Evolutionary conservation across 2,113 vertebrate genomes (phyloP).

Genomic region (Orycteropus afer): DNA sequence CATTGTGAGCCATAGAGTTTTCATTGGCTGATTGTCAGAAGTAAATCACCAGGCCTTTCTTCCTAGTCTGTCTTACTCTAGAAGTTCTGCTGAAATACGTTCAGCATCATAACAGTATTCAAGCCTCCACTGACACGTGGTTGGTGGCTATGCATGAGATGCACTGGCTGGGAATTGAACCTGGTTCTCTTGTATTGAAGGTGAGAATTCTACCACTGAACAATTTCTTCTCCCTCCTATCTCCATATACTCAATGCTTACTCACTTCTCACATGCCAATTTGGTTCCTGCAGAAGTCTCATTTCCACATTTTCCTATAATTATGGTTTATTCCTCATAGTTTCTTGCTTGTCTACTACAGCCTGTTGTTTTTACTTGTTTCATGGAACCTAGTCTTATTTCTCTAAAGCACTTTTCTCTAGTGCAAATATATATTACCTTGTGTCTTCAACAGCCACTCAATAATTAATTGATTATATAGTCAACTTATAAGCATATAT

Average conservation of each 20-base stretch:
- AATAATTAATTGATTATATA: background rate
- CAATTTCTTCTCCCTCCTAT: no score
- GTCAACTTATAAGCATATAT: background rate
- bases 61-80: background rate
- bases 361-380: background rate
- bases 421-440: background rate
- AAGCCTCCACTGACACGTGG: background rate
- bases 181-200: background rate
- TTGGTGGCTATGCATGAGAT: background rate
- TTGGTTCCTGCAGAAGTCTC: background rate
- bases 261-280: background rate
- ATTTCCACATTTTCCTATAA: background rate
- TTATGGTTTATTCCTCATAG: background rate
- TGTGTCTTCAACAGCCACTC: background rate
- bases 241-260: background rate
- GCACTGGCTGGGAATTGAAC: background rate
- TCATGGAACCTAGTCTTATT: background rate
- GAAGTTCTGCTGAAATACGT: background rate
- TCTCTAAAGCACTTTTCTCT: background rate
- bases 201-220: background rate
- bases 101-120: background rate
- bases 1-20: no score
- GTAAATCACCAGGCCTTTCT: background rate
- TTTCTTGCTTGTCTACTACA: background rate
- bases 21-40: no score